Evolutionary conservation across 2,113 vertebrate genomes (phyloP).

Genomic region (Saccopteryx bilineata): DNA sequence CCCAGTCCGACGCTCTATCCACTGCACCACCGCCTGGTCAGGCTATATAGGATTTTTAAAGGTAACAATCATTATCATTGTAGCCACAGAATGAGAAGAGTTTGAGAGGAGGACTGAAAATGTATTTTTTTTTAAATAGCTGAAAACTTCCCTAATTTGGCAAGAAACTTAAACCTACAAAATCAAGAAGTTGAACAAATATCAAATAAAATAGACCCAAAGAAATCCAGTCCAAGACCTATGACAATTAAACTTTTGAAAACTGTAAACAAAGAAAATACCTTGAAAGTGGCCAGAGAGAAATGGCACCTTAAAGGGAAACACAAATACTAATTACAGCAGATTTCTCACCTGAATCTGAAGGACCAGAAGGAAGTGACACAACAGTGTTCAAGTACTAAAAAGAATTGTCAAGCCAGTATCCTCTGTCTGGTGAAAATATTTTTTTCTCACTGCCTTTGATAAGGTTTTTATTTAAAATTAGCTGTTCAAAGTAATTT

Average conservation of each 20-base stretch:
- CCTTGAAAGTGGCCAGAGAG: not conserved
- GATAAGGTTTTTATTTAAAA: not conserved
- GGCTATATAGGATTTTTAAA: not conserved
- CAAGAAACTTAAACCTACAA: not conserved
- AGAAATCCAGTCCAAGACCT: not conserved
- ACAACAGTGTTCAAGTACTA: conserved; percentile 6
- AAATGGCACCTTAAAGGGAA: not conserved
- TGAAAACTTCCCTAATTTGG: conserved; percentile 21
- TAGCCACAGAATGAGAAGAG: not conserved
- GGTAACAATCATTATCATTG: not conserved
- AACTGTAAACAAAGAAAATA: conserved; percentile 1
- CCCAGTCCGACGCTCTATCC: too few relatives aligned
- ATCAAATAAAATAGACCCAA: not conserved
- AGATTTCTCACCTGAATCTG: not conserved
- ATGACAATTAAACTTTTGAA: not conserved
- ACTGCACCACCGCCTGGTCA: too few relatives aligned
- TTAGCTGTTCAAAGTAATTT: not conserved
- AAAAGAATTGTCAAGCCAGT: not conserved
- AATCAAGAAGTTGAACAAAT: conserved; percentile 47
- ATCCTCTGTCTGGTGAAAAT: not conserved
- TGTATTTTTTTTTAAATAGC: not conserved
- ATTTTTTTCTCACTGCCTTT: not conserved
- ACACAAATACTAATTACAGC: not conserved
- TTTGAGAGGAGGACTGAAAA: not conserved
- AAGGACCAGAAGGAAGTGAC: not conserved